Evolutionary conservation across 2,113 vertebrate species (phyloP).

Genomic region (Cyanocitta stelleri): DNA sequence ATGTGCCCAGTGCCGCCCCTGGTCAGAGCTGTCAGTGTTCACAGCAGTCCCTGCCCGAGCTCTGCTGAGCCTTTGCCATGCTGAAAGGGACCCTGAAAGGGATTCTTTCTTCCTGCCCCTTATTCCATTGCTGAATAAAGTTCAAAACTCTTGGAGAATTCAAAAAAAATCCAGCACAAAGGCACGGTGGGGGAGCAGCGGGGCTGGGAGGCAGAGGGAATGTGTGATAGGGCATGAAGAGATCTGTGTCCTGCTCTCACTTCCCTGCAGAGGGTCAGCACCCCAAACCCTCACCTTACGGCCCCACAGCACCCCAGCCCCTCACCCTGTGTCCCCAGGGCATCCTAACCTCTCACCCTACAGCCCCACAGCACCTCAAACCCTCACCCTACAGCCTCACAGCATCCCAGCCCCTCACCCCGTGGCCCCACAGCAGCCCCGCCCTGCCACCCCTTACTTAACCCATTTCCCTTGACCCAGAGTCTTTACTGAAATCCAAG

Average conservation of each 20-base stretch:
- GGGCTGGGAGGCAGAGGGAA: accelerated
- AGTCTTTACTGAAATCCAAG: neutral
- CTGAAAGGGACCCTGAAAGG: neutral
- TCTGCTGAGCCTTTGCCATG: neutral
- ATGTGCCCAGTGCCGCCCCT: accelerated
- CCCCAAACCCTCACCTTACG: neutral
- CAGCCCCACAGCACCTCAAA: neutral
- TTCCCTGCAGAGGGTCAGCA: neutral
- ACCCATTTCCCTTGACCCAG: neutral
- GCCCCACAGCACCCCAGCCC: no score
- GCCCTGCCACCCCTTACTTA: neutral
- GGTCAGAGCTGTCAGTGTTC: neutral
- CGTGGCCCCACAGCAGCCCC: no score
- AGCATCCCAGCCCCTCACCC: neutral
- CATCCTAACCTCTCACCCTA: neutral
- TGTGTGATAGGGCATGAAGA: accelerated
- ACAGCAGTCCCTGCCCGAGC: neutral
- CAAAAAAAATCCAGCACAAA: neutral
- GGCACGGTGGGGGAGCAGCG: accelerated
- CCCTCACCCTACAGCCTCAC: neutral
- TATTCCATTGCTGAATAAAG: neutral
- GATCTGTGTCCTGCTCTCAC: neutral
- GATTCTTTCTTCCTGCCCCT: neutral
- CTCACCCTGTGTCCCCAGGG: accelerated
- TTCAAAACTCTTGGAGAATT: neutral